Evolutionary conservation across 2,888 invertebrate genomes (phyloP).

Genomic region (Octonoba sinensis): DNA sequence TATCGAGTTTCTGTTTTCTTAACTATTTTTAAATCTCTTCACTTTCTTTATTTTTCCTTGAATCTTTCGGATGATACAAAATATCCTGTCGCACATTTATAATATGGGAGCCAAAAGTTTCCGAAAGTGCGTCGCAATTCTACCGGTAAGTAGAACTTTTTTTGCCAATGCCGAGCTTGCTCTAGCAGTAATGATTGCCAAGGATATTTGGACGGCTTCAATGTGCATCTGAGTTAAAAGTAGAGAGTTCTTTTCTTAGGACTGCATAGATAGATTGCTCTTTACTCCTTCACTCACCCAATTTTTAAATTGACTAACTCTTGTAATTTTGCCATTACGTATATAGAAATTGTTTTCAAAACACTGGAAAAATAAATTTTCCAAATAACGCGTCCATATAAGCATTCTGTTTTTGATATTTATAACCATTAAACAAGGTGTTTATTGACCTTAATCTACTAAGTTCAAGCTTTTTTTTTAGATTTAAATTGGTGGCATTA

Average conservation of each 20-base stretch:
- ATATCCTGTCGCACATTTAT: not conserved
- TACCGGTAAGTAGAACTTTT: constrained; percentile 17
- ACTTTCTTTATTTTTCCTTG: too few relatives aligned
- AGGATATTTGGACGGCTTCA: constrained; percentile 39
- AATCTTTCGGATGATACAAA: not conserved
- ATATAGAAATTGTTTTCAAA: too few relatives aligned
- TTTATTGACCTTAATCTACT: too few relatives aligned
- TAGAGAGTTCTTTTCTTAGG: constrained; percentile 50
- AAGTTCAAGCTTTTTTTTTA: too few relatives aligned
- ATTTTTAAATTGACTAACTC: not conserved
- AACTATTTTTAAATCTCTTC: too few relatives aligned
- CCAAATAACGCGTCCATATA: too few relatives aligned
- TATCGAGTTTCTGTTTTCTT: too few relatives aligned
- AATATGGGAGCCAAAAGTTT: not conserved
- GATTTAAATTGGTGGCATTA: too few relatives aligned
- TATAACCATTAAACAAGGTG: too few relatives aligned
- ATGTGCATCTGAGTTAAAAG: constrained; percentile 31
- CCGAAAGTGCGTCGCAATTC: constrained; percentile 3
- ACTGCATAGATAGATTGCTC: constrained; percentile 10
- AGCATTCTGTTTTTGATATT: too few relatives aligned
- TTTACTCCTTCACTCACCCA: not conserved
- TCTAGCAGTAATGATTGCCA: constrained; percentile 36
- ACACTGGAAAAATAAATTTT: too few relatives aligned
- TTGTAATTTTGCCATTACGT: not conserved
- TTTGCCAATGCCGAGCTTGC: constrained; percentile 22